Conservation (phyloP, 92 coral and sea anemone genomes). For the Metridium senile region DNA sequence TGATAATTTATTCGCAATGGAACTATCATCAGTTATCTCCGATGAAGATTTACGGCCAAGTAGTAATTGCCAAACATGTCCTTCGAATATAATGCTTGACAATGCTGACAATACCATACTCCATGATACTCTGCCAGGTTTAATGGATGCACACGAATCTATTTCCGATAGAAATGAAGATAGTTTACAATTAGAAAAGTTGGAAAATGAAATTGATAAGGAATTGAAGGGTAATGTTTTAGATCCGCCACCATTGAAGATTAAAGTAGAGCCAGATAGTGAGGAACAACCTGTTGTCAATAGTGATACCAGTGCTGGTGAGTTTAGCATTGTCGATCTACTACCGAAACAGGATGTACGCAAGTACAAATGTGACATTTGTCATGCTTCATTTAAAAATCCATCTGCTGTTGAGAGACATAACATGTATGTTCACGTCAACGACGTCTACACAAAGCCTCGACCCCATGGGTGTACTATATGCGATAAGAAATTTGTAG, state of each 20-base stretch:
- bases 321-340: slow-evolving; percentile 17
- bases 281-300: not conserved
- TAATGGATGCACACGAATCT: not conserved
- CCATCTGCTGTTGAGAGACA: slow-evolving; percentile 8
- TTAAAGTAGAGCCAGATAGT: not conserved
- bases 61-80: not conserved
- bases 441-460: not conserved
- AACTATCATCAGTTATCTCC: slow-evolving; percentile 12
- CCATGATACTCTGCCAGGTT: not conserved
- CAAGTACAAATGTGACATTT: not conserved
- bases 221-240: too few relatives aligned
- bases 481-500: slow-evolving; percentile 23
- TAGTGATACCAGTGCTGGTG: not conserved
- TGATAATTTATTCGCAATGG: slow-evolving; percentile 30
- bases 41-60: not conserved
- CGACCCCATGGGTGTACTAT: slow-evolving; percentile 16
- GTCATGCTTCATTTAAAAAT: not conserved
- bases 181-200: not conserved
- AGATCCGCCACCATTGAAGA: not conserved
- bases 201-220: not conserved
- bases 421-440: not conserved
- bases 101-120: not conserved
- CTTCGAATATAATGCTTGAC: too few relatives aligned
- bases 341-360: not conserved
- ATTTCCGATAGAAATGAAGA: not conserved